Conservation (phyloP, 2,113 vertebrate genomes). For the Lethenteron camtschaticum region DNA sequence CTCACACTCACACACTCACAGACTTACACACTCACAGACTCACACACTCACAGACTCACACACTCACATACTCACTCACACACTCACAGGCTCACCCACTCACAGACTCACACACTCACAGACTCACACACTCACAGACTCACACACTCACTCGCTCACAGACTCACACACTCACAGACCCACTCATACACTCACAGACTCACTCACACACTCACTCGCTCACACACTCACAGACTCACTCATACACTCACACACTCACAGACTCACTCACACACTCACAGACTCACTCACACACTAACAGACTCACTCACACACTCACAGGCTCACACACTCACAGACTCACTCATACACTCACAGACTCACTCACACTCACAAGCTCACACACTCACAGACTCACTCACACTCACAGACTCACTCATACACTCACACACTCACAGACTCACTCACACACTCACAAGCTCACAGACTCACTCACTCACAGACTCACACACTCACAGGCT, state of each 20-base stretch:
- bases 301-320: neutral
- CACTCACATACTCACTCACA: too few relatives aligned
- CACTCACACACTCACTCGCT: neutral
- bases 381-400: neutral
- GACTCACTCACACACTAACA: neutral
- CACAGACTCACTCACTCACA: neutral
- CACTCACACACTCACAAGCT: neutral
- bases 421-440: neutral
- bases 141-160: neutral
- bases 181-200: neutral
- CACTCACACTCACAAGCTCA: neutral
- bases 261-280: neutral
- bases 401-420: neutral
- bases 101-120: neutral
- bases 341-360: neutral
- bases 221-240: neutral
- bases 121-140: neutral
- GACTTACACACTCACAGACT: too few relatives aligned
- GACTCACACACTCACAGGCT: neutral
- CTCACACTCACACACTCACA: too few relatives aligned
- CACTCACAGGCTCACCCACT: neutral
- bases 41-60: too few relatives aligned
- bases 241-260: neutral
- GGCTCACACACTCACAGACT: neutral
- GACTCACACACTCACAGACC: neutral